Evolutionary conservation across 2,797 vertebrate genomes (phyloP), one percentile per base, ranked within the genome.

Genomic region (Anisognathus igniventris): DNA sequence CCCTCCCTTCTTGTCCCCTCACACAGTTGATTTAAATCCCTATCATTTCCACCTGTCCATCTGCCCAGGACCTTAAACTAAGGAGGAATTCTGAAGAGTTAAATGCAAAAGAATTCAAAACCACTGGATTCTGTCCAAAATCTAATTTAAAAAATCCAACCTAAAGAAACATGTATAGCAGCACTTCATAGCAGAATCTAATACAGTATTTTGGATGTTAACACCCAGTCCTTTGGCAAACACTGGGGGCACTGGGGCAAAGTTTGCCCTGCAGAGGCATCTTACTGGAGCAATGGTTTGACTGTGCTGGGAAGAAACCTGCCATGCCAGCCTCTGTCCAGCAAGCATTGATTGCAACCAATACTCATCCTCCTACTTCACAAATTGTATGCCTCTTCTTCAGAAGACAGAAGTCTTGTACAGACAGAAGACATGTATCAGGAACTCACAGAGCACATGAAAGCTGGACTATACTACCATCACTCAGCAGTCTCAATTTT

Each of bases 321-420:
- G 4, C 6, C 57, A 86, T 1, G 4, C 6, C 57, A 87, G 74
- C 14, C 45, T 56, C 45, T 51, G 35, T 31, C 57, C 77, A 70
- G 65, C 28, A 2, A 0, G 67, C 50, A 51, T 7, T 8, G 6
- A 47, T 16, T 18, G 1, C 61, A 74, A 30, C 3, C 3, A 2
- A 8, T 6, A 11, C 2, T 13, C 42, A 27, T 4, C 6, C 44
- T 68, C 53, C 40, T 30, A 7, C 24, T 39, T 37, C 37, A 48
- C 18, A 62, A 86, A 70, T 5, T 6, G 0, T 2, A 6, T 0
- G 0, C 12, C 22, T 48, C 27, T 40, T 51, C 47, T 39, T 22
- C 51, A 58, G 61, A 72, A 67, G 40, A 30, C 37, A 27, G 47
- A 50, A 50, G 48, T 17, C 27, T 17, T 50, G 27, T 28, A 50